Base-by-base conservation (phyloP, 2,888 invertebrate species). In the Eupithecia inturbata region DNA sequence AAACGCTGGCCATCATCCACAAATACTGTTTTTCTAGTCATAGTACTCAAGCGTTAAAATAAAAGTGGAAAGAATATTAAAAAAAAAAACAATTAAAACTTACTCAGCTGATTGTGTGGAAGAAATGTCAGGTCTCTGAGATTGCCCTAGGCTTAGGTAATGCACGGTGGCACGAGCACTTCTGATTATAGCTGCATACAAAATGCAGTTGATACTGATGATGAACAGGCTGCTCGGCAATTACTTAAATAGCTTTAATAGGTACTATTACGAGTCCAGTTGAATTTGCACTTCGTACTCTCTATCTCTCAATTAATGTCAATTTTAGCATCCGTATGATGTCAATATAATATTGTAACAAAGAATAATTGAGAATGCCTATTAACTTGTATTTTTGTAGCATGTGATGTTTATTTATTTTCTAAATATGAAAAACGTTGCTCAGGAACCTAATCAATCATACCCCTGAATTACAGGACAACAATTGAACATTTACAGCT, bases 241-340 rank as follows among this genome's bases (percentile, higher is more conserved):
- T 57, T n/a, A n/a, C n/a, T n/a, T n/a, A 12, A 53, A 53, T 12
- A 57, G 57, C 57, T 57, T 57, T 57, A 57, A 26, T 57, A 57
- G 57, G 57, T 57, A 26, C 57, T 22, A 67, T 33, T 22, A 49
- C 26, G 39, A 57, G 41, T 41, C 28, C 26, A 64, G 22, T 69
- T 68, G 57, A 72, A 68, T 74, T 71, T 22, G 77, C 63, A 77
- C 78, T 78, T 77, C 72, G 79, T 67, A 77, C 77, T 70, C 31
- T 68, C 62, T 26, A 67, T 68, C 77, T 70, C 31, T 68, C 62
- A n/a, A 67, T 68, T 71, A 68, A 71, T 39, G 53, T n/a, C 36
- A 67, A 68, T 67, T 73, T 68, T 62, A 68, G 70, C 71, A 53
- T 70, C 67, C 73, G 39, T 14, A 60, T 69, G 60, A 68, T 63